These are phyloP conservation scores for Uropsilus gracilis DNA, from an alignment of 2,113 vertebrate species.

Conservation along the genomic window DNA sequence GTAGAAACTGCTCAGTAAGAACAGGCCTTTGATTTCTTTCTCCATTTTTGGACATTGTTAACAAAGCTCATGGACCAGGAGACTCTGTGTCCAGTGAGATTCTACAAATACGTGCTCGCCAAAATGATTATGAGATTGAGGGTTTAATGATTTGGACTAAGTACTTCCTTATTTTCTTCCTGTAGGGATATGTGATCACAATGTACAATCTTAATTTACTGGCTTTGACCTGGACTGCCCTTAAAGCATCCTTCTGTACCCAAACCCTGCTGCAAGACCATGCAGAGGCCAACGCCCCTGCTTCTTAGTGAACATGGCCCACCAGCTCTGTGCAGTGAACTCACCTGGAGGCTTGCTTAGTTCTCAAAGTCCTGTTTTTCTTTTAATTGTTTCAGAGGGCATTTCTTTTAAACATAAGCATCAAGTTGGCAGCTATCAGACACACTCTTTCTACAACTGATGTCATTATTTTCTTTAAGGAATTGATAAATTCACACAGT, in stretches of 20 bases:
- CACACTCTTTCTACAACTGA: neutral
- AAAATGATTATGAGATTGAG: neutral
- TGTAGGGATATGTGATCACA: neutral
- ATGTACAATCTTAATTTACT: neutral
- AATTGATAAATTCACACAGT: conserved; percentile 2
- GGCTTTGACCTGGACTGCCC: neutral
- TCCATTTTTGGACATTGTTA: neutral
- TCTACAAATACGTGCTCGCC: neutral
- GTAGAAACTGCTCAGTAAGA: neutral
- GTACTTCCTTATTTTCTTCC: conserved; percentile 9
- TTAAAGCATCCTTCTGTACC: neutral
- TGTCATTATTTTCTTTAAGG: neutral
- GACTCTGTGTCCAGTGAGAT: neutral
- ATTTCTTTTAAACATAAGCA: neutral
- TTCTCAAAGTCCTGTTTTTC: neutral
- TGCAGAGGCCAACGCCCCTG: neutral
- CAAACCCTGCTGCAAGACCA: neutral
- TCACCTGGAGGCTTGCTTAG: neutral
- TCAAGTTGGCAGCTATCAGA: neutral
- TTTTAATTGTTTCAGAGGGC: neutral
- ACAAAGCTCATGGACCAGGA: neutral
- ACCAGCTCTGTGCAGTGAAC: neutral
- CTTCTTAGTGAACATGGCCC: too few species aligned
- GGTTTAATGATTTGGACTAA: neutral
- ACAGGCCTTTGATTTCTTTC: neutral